phyloP scores from a whole-genome alignment of 2,797 vertebrate genomes.

The Acestrorhynchus altus region DNA sequence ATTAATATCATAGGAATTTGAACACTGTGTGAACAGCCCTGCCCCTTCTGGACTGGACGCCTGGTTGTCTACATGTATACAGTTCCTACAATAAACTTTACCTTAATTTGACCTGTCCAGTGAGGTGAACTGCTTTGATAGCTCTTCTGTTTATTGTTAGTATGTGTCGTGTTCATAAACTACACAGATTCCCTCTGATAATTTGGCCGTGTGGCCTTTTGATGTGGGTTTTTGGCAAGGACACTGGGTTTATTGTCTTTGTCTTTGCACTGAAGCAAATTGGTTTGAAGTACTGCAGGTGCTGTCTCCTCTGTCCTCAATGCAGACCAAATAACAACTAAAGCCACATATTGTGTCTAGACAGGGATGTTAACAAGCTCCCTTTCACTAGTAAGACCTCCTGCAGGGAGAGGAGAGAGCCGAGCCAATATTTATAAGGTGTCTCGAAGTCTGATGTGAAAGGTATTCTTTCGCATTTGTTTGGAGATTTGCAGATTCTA shows the following conservation, averaged over 20 bases:
- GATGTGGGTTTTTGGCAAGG: constrained; percentile 32
- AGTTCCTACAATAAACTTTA: neutral
- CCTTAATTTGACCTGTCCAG: neutral
- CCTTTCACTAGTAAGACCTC: constrained; percentile 42
- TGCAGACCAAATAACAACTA: constrained; percentile 53
- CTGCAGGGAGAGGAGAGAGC: constrained; percentile 8
- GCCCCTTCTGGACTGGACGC: neutral
- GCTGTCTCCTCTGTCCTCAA: constrained; percentile 25
- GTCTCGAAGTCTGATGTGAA: neutral
- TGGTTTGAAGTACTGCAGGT: constrained; percentile 51
- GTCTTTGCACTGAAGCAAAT: constrained; percentile 33
- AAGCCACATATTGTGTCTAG: constrained; percentile 45
- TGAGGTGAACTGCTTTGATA: constrained; percentile 27
- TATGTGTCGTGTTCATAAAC: constrained; percentile 13
- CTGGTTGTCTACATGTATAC: constrained; percentile 2
- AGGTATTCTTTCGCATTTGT: neutral
- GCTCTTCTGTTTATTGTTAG: constrained; percentile 9
- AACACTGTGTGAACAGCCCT: neutral
- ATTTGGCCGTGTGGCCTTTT: constrained; percentile 11
- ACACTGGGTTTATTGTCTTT: constrained; percentile 30
- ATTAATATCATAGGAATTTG: neutral
- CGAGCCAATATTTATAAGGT: constrained; percentile 30
- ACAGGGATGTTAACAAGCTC: constrained; percentile 41
- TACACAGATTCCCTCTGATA: constrained; percentile 3
- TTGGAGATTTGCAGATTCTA: neutral